Base-by-base conservation (phyloP, 2,888 invertebrate genomes). In the Smittia aterrima region DNA sequence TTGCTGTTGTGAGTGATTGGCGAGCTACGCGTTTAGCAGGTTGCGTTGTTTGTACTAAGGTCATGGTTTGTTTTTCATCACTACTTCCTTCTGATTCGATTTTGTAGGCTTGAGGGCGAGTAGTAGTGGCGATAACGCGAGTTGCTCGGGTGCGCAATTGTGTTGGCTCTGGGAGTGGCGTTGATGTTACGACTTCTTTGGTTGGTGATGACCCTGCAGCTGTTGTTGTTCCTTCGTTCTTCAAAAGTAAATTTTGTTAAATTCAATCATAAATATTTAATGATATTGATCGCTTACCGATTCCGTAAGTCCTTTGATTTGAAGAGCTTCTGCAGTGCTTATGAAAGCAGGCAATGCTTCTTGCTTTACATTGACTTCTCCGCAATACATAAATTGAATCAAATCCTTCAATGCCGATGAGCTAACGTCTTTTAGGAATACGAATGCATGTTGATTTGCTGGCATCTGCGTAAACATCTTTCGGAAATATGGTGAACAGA, bases 401-500 rank as follows among this genome's bases (percentile, higher is more conserved):
- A 89, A 85, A 83, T 89, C 88, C 83, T 88, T 87, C 80, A 89
- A 84, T 79, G 89, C 88, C 78, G 88, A 86, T 83, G 88, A 88
- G 84, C 88, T 87, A 78, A 89, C 89, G 82, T 89, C 89, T 83
- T 89, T 89, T 82, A 89, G 84, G 84, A 89, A 89, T 80, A 89
- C 88, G 85, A 88, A 87, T 78, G 88, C 88, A 84, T 88, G 88
- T 80, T 87, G 87, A 81, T 88, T 88, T 78, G 87, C 86, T 82
- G 88, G 88, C 88, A 87, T 86, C 83, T 87, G 82, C 40, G 82
- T 88, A 84, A 89, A 89, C 87, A 89, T 87, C 84, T 88, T 88
- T 82, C 89, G 88, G 80, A 90, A 89, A 84, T 89, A 89, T 75
- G 89, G 89, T 81, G 89, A 89, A 83, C 90, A 90, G 80, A 90